phyloP scores from a whole-genome alignment of 2,113 vertebrate species.

The Lepus europaeus region DNA sequence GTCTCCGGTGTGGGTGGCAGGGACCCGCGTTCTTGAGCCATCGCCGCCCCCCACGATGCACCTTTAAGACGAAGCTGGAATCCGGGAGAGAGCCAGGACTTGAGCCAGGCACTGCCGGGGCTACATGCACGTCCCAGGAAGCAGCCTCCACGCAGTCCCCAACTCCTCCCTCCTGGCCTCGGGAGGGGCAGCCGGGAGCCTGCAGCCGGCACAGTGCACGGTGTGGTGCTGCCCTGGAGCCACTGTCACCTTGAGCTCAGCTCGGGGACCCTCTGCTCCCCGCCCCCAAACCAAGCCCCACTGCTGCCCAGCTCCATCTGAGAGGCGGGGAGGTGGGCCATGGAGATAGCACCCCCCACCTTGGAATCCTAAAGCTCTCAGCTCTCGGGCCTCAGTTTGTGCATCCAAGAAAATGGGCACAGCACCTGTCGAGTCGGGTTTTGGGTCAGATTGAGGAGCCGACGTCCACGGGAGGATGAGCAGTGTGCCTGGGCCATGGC shows the following conservation, averaged over 20 bases:
- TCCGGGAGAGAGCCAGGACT: no score
- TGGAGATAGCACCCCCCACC: no score
- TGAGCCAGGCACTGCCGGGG: no score
- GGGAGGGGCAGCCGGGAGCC: not conserved
- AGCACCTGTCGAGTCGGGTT: not conserved
- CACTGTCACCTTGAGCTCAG: not conserved
- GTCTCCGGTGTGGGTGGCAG: no score
- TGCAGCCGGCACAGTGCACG: not conserved
- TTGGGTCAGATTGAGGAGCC: not conserved
- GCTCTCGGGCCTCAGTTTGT: not conserved
- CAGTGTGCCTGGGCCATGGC: not conserved
- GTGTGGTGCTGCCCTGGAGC: not conserved
- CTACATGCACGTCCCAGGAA: no score
- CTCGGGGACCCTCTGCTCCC: no score
- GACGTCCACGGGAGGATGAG: fast-evolving
- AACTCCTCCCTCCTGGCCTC: no score
- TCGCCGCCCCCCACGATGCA: no score
- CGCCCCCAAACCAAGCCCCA: no score
- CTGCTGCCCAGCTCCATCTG: not conserved
- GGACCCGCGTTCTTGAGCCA: no score
- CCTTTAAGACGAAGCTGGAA: no score
- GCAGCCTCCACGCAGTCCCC: no score
- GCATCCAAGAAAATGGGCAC: not conserved
- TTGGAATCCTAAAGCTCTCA: not conserved
- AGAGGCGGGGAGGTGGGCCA: not conserved